Conservation (phyloP, 2,888 invertebrate genomes). For the Epinotia nisella region DNA sequence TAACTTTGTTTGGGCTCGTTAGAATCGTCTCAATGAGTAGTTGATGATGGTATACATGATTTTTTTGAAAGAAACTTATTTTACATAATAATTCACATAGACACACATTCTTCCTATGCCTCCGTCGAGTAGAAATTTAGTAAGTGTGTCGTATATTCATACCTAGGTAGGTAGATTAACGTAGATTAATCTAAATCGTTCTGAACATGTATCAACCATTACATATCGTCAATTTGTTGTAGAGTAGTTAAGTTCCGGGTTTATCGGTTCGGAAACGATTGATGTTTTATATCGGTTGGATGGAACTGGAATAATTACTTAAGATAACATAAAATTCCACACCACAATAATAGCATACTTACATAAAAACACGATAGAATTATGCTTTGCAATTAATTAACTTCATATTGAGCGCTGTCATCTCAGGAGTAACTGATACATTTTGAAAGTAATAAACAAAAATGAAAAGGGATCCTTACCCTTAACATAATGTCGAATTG, state of each 20-base stretch:
- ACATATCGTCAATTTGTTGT: constrained; percentile 48
- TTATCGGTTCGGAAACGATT: constrained; percentile 62
- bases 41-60: too few relatives aligned
- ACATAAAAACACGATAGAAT: not conserved
- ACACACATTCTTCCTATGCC: too few relatives aligned
- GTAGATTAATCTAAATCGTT: not conserved
- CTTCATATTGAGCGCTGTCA: not conserved
- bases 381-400: not conserved
- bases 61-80: too few relatives aligned
- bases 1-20: too few relatives aligned
- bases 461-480: too few relatives aligned
- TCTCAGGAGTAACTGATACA: too few relatives aligned
- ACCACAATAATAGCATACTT: not conserved
- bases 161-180: too few relatives aligned
- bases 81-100: too few relatives aligned
- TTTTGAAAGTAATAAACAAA: not conserved
- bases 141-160: too few relatives aligned
- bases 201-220: not conserved
- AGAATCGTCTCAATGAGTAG: too few relatives aligned
- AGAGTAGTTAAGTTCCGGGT: constrained; percentile 74
- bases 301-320: constrained; percentile 48
- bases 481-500: not conserved
- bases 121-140: too few relatives aligned
- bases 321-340: constrained; percentile 29
- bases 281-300: constrained; percentile 56